Percentiles rank a stretch among this genome's conserved stretches.
These are phyloP conservation scores for Anhinga anhinga DNA, from an alignment of 2,113 vertebrate genomes.

Conservation along the genomic window DNA sequence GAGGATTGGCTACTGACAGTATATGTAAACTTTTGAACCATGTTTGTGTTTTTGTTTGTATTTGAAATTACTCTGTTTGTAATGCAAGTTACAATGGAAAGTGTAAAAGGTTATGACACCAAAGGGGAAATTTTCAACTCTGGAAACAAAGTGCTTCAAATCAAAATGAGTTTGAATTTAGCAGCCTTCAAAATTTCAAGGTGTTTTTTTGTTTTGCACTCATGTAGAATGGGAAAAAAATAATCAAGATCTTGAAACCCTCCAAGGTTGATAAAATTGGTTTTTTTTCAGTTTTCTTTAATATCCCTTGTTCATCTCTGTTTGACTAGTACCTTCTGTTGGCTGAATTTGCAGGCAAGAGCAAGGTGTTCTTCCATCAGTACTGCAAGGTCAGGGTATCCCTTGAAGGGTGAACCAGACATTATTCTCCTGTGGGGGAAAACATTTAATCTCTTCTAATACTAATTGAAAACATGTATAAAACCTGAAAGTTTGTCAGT, in stretches of 20 bases:
- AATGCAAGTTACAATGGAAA: not conserved
- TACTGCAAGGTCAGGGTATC: not conserved
- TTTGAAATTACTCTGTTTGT: not conserved
- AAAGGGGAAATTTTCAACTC: not conserved
- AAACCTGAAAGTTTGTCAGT: not conserved
- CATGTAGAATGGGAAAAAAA: not conserved
- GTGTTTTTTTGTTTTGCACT: not conserved
- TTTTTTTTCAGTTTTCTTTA: not conserved
- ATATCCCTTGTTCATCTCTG: not conserved
- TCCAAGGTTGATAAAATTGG: not conserved
- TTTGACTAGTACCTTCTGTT: not conserved
- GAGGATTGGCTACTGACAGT: not conserved
- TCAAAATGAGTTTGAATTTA: not conserved
- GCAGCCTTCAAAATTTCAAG: not conserved
- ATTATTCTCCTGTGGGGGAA: not conserved
- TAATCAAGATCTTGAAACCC: not conserved
- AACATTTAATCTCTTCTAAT: not conserved
- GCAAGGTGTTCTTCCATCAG: not conserved
- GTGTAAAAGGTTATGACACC: not conserved
- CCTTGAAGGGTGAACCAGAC: not conserved
- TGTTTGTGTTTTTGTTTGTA: not conserved
- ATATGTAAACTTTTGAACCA: not conserved
- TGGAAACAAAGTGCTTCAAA: not conserved
- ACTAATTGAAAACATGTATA: not conserved
- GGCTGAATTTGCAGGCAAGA: not conserved